These are phyloP conservation scores for Pongo abelii DNA, from an alignment of 2,113 vertebrate genomes.

Conservation along the genomic window DNA sequence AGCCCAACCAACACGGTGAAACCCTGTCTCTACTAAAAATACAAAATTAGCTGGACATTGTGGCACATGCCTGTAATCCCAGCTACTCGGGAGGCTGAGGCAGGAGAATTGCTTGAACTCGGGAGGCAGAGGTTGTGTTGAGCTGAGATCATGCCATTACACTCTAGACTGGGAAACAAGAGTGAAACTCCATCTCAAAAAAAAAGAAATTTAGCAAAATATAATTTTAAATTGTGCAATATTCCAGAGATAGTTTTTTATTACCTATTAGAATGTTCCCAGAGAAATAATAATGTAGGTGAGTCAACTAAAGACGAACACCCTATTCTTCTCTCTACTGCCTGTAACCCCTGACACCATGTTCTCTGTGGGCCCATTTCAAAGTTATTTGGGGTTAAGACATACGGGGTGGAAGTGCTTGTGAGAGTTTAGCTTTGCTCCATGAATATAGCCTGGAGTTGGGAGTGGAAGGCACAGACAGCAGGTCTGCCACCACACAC, in stretches of 20 bases:
- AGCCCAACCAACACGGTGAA: too few relatives aligned
- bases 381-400: not conserved
- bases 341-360: accelerated
- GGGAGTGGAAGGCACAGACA: accelerated
- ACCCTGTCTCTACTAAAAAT: too few relatives aligned
- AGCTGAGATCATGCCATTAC: too few relatives aligned
- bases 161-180: too few relatives aligned
- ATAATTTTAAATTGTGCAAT: not conserved
- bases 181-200: too few relatives aligned
- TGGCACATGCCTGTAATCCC: too few relatives aligned
- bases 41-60: accelerated
- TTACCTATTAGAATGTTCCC: not conserved
- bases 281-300: not conserved
- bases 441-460: not conserved
- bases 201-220: not conserved
- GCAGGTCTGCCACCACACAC: not conserved
- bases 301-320: not conserved
- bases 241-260: not conserved
- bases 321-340: too few relatives aligned
- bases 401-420: not conserved
- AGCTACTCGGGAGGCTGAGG: too few relatives aligned
- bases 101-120: too few relatives aligned
- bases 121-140: too few relatives aligned
- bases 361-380: too few relatives aligned
- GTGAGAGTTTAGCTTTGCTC: too few relatives aligned